Evolutionary conservation across 2,888 invertebrate species (phyloP), one percentile per base, ranked within the genome.

Genomic region (Ecliptopera silaceata): DNA sequence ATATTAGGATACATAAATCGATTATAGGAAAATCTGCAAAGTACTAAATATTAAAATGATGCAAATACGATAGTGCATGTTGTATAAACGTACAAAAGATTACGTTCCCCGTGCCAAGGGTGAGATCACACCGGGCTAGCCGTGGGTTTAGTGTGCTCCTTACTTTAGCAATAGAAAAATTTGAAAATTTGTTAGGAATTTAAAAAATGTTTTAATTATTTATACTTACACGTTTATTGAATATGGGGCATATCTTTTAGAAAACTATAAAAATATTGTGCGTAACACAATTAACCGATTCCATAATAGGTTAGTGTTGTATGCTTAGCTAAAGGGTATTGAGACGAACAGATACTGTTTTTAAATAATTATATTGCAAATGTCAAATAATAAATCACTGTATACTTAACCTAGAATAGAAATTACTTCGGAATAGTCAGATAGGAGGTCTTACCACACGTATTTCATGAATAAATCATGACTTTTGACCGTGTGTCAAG

Each of bases 371-470:
- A 77, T 81, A 81, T 79, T 81, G 70, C 63, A 77, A 74, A 79
- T 77, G 77, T 79, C 78, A 81, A 78, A 70, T 60, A 72, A 77
- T 77, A 77, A 79, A 80, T 69, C 69, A 71, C 70, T 72, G 69
- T 70, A 69, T 65, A 70, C 76, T 75, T 74, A 59, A 49, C 45
- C 46, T 54, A 56, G 41, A 48, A 54, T 46, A 51, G 46, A 29
- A 48, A 12, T 41, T 10, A 58, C 36, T 53, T 42, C 50, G 50
- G 59, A 54, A 58, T 53, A 59, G 53, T 58, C 53, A 48, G 47
- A 22, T 47, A 10, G 12, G 36, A 52, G 47, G 38, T 42, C 36
- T 36, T 38, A 34, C n/a, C 29, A 52, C 52, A 45, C 43, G 55
- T 32, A 36, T 31, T 5, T n/a, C 12, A 8, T 26, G 10, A 15